These are phyloP conservation scores for Lutjanus campechanus DNA, from an alignment of 2,797 vertebrate genomes.

Conservation along the genomic window DNA sequence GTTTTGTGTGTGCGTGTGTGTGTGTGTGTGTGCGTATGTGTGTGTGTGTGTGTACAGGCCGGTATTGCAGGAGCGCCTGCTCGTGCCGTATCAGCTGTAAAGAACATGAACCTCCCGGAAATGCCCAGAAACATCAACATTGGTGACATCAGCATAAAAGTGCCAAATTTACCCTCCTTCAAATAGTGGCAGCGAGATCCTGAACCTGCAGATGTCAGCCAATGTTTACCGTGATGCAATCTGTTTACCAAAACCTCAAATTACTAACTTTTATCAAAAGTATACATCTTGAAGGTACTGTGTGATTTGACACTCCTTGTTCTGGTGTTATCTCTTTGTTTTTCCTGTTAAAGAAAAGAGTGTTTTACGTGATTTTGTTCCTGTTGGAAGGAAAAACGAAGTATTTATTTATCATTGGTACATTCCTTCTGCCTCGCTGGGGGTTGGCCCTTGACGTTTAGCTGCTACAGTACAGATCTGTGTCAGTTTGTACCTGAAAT, in stretches of 20 bases:
- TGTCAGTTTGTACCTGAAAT: slow-evolving; percentile 61
- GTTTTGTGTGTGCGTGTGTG: slow-evolving; percentile 60
- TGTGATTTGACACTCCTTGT: slow-evolving; percentile 79
- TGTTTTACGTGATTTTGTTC: slow-evolving; percentile 82
- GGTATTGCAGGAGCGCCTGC: slow-evolving; percentile 99
- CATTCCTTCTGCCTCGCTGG: slow-evolving; percentile 87
- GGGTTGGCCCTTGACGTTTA: slow-evolving; percentile 82
- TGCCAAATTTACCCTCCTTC: slow-evolving; percentile 99
- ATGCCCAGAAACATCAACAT: slow-evolving; percentile 99
- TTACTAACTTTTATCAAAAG: slow-evolving; percentile 84
- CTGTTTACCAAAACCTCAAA: slow-evolving; percentile 92
- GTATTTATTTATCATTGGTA: slow-evolving; percentile 90
- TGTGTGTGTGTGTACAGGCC: slow-evolving; percentile 89
- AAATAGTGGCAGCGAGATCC: slow-evolving; percentile 90
- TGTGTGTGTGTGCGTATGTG: slow-evolving; percentile 52
- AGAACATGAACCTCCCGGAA: slow-evolving; percentile 99
- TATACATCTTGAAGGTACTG: slow-evolving; percentile 88
- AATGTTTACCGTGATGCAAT: slow-evolving; percentile 87
- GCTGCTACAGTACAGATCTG: slow-evolving; percentile 77
- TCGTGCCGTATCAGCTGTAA: slow-evolving; percentile 98
- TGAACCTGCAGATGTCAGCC: slow-evolving; percentile 86
- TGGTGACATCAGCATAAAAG: slow-evolving; percentile 99
- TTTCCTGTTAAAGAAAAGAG: slow-evolving; percentile 79
- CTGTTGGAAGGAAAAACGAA: slow-evolving; percentile 79
- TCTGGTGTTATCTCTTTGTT: slow-evolving; percentile 71